Conservation (phyloP, 2,797 vertebrate genomes). For the Tamandua tetradactyla region DNA sequence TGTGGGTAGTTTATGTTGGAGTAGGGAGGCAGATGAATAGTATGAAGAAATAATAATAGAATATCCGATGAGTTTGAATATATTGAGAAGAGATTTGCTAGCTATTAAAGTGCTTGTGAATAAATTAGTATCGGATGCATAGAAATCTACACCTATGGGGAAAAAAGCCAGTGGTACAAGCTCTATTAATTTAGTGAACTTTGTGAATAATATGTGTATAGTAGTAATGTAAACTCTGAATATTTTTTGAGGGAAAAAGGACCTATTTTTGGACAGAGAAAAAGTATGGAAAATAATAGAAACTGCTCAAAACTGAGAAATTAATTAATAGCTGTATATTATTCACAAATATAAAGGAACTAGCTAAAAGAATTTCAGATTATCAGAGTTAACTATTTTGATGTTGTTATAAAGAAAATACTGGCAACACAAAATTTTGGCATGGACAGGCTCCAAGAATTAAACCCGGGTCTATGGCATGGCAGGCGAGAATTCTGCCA, state of each 20-base stretch:
- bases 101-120: neutral
- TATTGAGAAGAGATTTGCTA: neutral
- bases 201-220: neutral
- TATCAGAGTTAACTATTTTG: neutral
- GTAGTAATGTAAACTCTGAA: neutral
- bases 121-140: neutral
- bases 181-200: neutral
- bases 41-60: neutral
- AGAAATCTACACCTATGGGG: neutral
- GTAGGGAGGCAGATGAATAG: neutral
- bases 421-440: neutral
- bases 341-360: constrained; percentile 18
- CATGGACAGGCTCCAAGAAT: no score
- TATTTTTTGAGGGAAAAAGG: neutral
- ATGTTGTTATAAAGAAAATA: constrained; percentile 14
- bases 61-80: neutral
- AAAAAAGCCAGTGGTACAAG: neutral
- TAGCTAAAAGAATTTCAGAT: neutral
- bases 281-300: neutral
- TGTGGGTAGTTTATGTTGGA: neutral
- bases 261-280: neutral
- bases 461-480: no score
- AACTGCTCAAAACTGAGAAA: neutral
- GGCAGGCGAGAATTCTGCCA: no score
- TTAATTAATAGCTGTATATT: neutral